Evolutionary conservation across 2,113 vertebrate species (phyloP).

Genomic region (Nannospalax galili): DNA sequence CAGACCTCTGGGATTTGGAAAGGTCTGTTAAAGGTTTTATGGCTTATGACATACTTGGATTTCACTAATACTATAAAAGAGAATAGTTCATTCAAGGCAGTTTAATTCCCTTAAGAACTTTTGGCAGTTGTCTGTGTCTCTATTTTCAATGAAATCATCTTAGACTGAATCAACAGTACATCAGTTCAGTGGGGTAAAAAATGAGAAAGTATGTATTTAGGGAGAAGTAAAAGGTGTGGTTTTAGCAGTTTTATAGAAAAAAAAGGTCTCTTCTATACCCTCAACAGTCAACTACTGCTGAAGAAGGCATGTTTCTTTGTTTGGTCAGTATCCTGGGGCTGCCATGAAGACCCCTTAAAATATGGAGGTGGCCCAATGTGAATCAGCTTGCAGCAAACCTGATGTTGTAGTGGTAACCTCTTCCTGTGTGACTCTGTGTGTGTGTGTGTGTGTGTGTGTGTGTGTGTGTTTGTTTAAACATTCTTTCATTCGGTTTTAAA

Average conservation of each 20-base stretch:
- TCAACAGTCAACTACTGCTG: neutral
- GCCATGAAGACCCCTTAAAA: neutral
- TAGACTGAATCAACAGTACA: slow-evolving; percentile 4
- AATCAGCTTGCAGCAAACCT: neutral
- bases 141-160: slow-evolving; percentile 40
- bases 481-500: slow-evolving; percentile 59
- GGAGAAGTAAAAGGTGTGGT: neutral
- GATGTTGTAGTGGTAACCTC: neutral
- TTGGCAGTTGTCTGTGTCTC: neutral
- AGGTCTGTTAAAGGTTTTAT: neutral
- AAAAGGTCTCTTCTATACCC: neutral
- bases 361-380: neutral
- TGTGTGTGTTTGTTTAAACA: neutral
- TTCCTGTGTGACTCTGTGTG: neutral
- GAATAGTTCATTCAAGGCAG: neutral
- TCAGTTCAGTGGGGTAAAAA: neutral
- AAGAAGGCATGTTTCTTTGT: slow-evolving; percentile 17
- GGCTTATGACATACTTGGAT: slow-evolving; percentile 25
- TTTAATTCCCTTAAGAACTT: slow-evolving; percentile 67
- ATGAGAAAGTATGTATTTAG: neutral
- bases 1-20: slow-evolving; percentile 31
- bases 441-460: too few species aligned
- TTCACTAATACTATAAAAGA: slow-evolving; percentile 41
- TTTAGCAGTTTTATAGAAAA: neutral
- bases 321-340: neutral